phyloP scores from a whole-genome alignment of 2,888 invertebrate species.

The Eulithis prunata region DNA sequence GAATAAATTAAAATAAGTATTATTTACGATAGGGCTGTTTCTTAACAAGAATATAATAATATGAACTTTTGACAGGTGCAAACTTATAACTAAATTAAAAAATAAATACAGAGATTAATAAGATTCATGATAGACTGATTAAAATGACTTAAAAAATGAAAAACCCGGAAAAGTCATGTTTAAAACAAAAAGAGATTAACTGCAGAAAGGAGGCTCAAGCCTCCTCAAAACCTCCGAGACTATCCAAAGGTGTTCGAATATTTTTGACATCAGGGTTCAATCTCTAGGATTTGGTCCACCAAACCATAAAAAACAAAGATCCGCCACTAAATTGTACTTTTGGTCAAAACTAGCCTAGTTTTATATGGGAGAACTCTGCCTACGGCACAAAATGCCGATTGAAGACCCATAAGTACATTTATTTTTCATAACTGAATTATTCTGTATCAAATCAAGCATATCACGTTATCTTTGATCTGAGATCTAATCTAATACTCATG shows the following conservation, averaged over 20 bases:
- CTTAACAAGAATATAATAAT: neutral
- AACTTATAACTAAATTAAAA: neutral
- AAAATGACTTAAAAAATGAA: neutral
- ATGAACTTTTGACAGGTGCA: constrained; percentile 11
- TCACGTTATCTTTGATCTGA: constrained; percentile 26
- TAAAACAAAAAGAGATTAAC: too few relatives aligned
- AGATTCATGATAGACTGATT: neutral
- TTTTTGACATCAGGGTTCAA: too few relatives aligned
- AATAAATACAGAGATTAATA: neutral
- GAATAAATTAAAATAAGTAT: constrained; percentile 19
- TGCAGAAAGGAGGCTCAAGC: too few relatives aligned
- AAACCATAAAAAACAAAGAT: too few relatives aligned
- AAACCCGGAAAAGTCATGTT: too few relatives aligned
- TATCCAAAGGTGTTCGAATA: too few relatives aligned
- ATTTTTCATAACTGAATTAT: constrained; percentile 12
- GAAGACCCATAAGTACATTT: neutral
- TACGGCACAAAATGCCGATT: too few relatives aligned
- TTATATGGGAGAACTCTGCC: too few relatives aligned
- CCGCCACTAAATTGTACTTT: too few relatives aligned
- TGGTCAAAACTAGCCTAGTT: too few relatives aligned
- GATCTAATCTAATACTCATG: constrained; percentile 50
- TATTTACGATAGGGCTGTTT: constrained; percentile 5
- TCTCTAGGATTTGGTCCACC: too few relatives aligned
- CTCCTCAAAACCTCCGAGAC: too few relatives aligned
- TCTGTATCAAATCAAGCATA: constrained; percentile 23